A percentile compares a stretch with the other conserved stretches of the same genome.
Conservation (phyloP, 1,140 invertebrate genomes). For the Lethrus apterus region DNA sequence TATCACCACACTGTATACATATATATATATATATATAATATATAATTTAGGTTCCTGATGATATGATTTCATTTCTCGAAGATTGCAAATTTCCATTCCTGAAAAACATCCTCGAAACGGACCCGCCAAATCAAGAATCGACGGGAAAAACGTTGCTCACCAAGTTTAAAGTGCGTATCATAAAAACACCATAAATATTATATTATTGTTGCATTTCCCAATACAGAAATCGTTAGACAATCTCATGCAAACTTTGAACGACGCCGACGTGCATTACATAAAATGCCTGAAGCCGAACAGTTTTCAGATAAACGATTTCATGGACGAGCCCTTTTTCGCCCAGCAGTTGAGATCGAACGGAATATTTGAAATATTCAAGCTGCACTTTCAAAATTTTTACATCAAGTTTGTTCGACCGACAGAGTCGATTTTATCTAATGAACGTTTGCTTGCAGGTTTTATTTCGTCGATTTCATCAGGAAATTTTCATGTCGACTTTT, state of each 20-base stretch:
- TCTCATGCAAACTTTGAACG: conserved; percentile 17
- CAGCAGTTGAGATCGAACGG: conserved; percentile 19
- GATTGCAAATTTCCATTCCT: conserved; percentile 16
- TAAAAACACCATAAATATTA: not conserved
- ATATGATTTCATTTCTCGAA: conserved; percentile 21
- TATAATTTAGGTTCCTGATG: conserved; percentile 15
- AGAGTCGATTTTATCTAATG: no score
- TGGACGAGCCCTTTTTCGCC: conserved; percentile 21
- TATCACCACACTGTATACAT: no score
- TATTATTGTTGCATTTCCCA: not conserved
- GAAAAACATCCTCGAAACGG: conserved; percentile 6
- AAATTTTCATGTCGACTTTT: not conserved
- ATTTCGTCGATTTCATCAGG: not conserved
- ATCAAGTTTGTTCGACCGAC: no score
- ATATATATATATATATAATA: not conserved
- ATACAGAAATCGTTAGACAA: conserved; percentile 24
- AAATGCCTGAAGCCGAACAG: conserved; percentile 26
- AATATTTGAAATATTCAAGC: conserved; percentile 21
- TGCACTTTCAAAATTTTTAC: conserved; percentile 20
- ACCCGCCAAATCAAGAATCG: conserved; percentile 4
- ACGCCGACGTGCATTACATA: conserved; percentile 21
- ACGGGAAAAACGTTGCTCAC: conserved; percentile 15
- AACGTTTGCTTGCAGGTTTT: no score
- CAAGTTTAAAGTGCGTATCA: conserved; percentile 18
- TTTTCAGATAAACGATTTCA: conserved; percentile 13